Conservation (phyloP, 2,113 vertebrate species). For the Xiphophorus maculatus region DNA sequence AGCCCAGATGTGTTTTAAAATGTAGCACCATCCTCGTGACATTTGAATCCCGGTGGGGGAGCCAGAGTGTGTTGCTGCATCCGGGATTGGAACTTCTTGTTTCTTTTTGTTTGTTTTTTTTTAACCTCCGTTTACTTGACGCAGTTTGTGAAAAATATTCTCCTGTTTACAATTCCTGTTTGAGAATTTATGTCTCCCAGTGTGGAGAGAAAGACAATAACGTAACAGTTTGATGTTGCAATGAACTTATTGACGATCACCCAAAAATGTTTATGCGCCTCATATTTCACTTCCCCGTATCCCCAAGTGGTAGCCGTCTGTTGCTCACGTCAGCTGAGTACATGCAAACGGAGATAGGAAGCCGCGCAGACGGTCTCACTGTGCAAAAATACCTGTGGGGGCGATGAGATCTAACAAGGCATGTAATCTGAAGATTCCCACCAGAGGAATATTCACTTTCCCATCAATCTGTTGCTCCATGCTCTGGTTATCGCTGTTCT, state of each 20-base stretch:
- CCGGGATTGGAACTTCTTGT: background rate
- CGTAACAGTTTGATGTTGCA: background rate
- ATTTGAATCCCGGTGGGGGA: background rate
- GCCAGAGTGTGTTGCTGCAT: background rate
- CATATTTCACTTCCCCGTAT: conserved; percentile 29
- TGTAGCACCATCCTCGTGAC: background rate
- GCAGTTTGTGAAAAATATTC: background rate
- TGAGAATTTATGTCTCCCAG: background rate
- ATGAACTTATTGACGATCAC: conserved; percentile 20
- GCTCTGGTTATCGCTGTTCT: conserved; percentile 40
- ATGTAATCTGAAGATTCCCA: conserved; percentile 68
- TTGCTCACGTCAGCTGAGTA: conserved; percentile 39
- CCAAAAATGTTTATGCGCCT: conserved; percentile 4
- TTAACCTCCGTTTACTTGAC: background rate
- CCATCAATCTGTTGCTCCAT: conserved; percentile 56
- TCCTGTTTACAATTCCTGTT: background rate
- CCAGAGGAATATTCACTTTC: conserved; percentile 67
- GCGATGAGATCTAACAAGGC: conserved; percentile 63
- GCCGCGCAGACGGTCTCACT: conserved; percentile 25
- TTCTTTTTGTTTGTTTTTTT: background rate
- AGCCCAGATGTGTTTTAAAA: background rate
- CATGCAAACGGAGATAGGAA: conserved; percentile 27
- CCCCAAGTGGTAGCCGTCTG: conserved; percentile 29
- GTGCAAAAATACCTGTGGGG: conserved; percentile 55
- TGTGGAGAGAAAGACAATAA: conserved; percentile 2